phyloP scores from a whole-genome alignment of 2,888 invertebrate genomes.

The Plebejus argus region DNA sequence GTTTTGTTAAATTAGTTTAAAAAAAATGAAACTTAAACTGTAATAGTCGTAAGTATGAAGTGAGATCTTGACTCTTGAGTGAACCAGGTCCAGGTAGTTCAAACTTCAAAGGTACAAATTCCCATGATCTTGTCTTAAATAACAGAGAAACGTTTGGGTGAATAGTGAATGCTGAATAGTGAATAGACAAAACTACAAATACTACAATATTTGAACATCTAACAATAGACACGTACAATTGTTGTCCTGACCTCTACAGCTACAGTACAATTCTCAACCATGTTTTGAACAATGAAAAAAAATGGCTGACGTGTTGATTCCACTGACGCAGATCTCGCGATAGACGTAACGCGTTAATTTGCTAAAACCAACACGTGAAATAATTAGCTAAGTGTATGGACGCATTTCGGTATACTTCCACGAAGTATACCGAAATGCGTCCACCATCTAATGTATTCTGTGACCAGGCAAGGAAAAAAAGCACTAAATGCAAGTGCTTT shows the following conservation, averaged over 20 bases:
- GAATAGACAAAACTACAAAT: no score
- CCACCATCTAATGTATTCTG: no score
- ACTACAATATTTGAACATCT: constrained; percentile 19
- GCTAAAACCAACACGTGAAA: constrained; percentile 4
- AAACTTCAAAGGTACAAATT: neutral
- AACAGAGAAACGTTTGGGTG: neutral
- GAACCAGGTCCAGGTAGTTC: neutral
- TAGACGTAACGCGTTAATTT: constrained; percentile 16
- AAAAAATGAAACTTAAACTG: neutral
- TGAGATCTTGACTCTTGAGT: no score
- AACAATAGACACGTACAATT: constrained; percentile 27
- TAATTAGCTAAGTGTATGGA: neutral
- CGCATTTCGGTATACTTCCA: neutral
- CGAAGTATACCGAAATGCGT: no score
- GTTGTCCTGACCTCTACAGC: constrained; percentile 28
- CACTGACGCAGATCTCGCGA: constrained; percentile 29
- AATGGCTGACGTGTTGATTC: constrained; percentile 5
- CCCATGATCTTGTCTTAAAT: no score
- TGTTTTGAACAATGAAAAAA: constrained; percentile 27
- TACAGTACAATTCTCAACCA: constrained; percentile 5
- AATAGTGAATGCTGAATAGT: neutral
- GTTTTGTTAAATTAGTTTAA: neutral
- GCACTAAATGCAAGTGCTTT: neutral
- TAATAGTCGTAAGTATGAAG: neutral
- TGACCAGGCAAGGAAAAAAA: neutral